Evolutionary conservation across 1,140 invertebrate species (phyloP).

Genomic region (Dolichoris vasculosae): DNA sequence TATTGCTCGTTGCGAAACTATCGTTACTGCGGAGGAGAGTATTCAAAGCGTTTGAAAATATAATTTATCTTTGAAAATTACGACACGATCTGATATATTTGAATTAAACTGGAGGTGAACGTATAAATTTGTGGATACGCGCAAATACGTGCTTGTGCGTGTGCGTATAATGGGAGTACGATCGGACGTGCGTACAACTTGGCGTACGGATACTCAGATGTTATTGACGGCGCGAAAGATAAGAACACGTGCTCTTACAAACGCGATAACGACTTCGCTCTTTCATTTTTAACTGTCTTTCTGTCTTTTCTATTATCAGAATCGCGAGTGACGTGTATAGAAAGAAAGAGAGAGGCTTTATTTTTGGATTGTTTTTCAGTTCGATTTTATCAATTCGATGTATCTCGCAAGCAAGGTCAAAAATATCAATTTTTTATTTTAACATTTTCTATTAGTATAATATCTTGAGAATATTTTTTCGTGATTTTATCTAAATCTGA

Average conservation of each 20-base stretch:
- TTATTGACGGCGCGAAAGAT: constrained; percentile 9
- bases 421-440: too few relatives aligned
- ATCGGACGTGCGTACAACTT: constrained; percentile 1
- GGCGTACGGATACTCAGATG: neutral
- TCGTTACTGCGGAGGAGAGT: too few relatives aligned
- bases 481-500: too few relatives aligned
- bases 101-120: neutral
- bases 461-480: too few relatives aligned
- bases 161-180: neutral
- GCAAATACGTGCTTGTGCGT: neutral
- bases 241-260: constrained; percentile 9
- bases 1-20: too few relatives aligned
- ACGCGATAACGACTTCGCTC: constrained; percentile 6
- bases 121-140: neutral
- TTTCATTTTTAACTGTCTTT: constrained; percentile 17
- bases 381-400: neutral
- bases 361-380: neutral
- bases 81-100: neutral
- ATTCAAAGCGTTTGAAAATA: too few relatives aligned
- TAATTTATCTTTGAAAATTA: neutral
- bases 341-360: constrained; percentile 5
- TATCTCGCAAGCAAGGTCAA: neutral
- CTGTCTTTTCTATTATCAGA: constrained; percentile 4
- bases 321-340: neutral
- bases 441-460: too few relatives aligned